phyloP scores from a whole-genome alignment of 2,113 vertebrate species.

The Girardinichthys multiradiatus region DNA sequence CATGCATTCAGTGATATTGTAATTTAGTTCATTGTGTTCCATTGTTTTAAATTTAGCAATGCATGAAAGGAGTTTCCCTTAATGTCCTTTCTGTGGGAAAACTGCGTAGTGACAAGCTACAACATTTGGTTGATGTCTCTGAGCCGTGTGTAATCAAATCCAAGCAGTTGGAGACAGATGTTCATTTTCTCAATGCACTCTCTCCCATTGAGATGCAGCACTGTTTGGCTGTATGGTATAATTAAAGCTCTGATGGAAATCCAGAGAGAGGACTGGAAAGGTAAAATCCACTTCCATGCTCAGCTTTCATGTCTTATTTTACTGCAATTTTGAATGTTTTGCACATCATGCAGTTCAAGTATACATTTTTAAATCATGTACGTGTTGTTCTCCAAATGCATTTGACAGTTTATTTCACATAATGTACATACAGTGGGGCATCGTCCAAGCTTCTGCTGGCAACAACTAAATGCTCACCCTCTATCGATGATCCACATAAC shows the following conservation, averaged over 20 bases:
- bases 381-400: not conserved
- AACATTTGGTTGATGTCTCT: constrained; percentile 60
- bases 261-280: not conserved
- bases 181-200: constrained; percentile 52
- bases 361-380: not conserved
- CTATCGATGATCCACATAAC: too few relatives aligned
- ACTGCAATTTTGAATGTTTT: too few relatives aligned
- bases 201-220: constrained; percentile 34
- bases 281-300: too few relatives aligned
- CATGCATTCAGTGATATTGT: constrained; percentile 55
- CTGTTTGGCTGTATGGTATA: constrained; percentile 42
- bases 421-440: not conserved
- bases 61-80: constrained; percentile 61
- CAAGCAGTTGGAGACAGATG: constrained; percentile 49
- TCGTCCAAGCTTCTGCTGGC: too few relatives aligned
- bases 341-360: too few relatives aligned
- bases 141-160: constrained; percentile 60
- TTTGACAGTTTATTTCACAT: not conserved
- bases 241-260: constrained; percentile 42
- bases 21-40: constrained; percentile 58
- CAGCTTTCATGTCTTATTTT: not conserved
- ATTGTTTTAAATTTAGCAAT: constrained; percentile 69
- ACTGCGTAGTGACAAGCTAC: constrained; percentile 43
- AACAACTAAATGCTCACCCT: too few relatives aligned
- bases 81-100: constrained; percentile 62